phyloP scores from a whole-genome alignment of 1,140 invertebrate species.

The Chelonus insularis region DNA sequence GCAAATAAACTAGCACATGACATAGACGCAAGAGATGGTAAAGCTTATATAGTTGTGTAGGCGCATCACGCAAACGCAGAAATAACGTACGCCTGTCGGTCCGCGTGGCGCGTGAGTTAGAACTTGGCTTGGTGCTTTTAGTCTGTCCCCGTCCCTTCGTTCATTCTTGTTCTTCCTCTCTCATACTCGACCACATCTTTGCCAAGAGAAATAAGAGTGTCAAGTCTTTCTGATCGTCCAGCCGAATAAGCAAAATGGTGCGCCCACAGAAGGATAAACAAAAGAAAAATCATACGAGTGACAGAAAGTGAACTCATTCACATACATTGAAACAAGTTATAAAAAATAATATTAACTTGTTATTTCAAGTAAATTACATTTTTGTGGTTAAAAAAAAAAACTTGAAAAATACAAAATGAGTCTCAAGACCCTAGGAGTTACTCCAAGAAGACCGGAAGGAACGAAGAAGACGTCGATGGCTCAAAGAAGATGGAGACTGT shows the following conservation, averaged over 20 bases:
- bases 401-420: not conserved
- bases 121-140: constrained; percentile 44
- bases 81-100: constrained; percentile 31
- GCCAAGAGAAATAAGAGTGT: not conserved
- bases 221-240: too few relatives aligned
- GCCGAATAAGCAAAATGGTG: too few relatives aligned
- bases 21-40: constrained; percentile 12
- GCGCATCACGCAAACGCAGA: constrained; percentile 40
- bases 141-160: constrained; percentile 45
- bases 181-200: not conserved
- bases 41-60: constrained; percentile 6
- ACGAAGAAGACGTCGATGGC: constrained; percentile 52
- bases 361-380: too few relatives aligned
- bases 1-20: constrained; percentile 1
- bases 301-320: too few relatives aligned
- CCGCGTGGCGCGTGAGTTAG: constrained; percentile 48
- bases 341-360: too few relatives aligned
- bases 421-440: not conserved
- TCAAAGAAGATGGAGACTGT: constrained; percentile 69
- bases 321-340: too few relatives aligned
- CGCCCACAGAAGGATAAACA: too few relatives aligned
- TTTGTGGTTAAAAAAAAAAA: not conserved
- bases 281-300: too few relatives aligned
- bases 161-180: constrained; percentile 36
- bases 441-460: constrained; percentile 16